Base-by-base conservation (phyloP, 2,797 vertebrate species). In the Spondyliosoma cantharus region DNA sequence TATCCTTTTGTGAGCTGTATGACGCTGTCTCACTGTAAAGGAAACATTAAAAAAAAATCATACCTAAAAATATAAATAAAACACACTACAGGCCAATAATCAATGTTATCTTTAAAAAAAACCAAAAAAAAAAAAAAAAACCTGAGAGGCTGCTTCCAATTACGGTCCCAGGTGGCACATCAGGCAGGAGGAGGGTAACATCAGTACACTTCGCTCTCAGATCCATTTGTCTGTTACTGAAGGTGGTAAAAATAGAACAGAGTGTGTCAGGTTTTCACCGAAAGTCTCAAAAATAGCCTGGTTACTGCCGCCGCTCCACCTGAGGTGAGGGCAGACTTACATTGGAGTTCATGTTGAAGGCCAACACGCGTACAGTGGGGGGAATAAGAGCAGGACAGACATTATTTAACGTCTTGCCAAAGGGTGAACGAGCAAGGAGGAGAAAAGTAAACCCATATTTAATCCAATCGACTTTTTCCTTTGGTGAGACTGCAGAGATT, bases 211-310 rank as follows among this genome's bases (percentile, higher is more conserved):
- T 54, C 32, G 70, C 53, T 52, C 46, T 60, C 57, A 52, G 46
- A 80, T 71, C 42, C 3, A 68, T 81, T 89, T 74, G 19, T 78
- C 57, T 74, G 54, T 67, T 80, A 27, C 46, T 77, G 53, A 59
- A 60, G 48, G 43, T 43, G 43, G 25, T 72, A 79, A 70, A 85
- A 74, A 81, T 83, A 81, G 52, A 76, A 53, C 14, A 57, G 54
- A 45, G 58, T 19, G 22, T 71, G 29, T 16, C 46, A 80, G 43
- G 46, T 60, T 84, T 80, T 80, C 17, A 70, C 19, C 50, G 57
- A 75, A 70, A 16, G 20, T 60, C 56, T 74, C 63, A 65, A 81
- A 79, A 6, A 81, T 84, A 81, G 45, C 22, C 9, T n/a, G 14
- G 9, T 71, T 72, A 63, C 60, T 37, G 25, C 42, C 60, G 66